Conservation (phyloP, 1,140 invertebrate species). For the Teleogryllus occipitalis region DNA sequence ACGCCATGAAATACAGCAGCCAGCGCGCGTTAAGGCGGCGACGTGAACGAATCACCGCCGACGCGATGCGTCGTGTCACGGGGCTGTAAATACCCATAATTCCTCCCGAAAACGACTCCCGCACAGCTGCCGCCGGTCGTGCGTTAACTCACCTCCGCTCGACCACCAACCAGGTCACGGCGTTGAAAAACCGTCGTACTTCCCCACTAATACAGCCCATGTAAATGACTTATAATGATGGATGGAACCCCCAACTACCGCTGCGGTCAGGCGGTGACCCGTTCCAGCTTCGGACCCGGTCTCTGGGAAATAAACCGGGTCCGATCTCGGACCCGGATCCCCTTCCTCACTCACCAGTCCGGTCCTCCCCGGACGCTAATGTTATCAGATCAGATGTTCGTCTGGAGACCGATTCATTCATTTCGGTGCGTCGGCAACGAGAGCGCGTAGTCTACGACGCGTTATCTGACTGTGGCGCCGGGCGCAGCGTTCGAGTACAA, state of each 20-base stretch:
- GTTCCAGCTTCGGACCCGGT: too few species aligned
- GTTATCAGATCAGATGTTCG: not conserved
- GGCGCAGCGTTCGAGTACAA: not conserved
- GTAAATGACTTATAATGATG: slow-evolving; percentile 5
- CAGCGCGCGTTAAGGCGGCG: not conserved
- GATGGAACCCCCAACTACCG: not conserved
- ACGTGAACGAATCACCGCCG: not conserved
- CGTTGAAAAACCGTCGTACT: too few species aligned
- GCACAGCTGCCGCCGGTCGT: not conserved
- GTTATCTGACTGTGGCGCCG: not conserved
- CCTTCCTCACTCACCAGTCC: too few species aligned
- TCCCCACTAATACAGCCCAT: not conserved
- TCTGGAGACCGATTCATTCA: slow-evolving; percentile 3
- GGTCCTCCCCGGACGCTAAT: not conserved
- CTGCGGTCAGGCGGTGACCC: too few species aligned
- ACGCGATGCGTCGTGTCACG: not conserved
- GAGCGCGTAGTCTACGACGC: not conserved
- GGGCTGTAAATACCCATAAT: not conserved
- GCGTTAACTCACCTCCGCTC: not conserved
- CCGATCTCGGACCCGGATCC: too few species aligned
- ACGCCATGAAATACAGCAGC: not conserved
- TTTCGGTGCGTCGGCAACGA: not conserved
- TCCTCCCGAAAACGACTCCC: not conserved
- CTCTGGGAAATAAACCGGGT: not conserved
- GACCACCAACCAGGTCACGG: not conserved